A percentile compares a stretch with the other conserved stretches of the same genome.
Evolutionary conservation across 2,113 vertebrate species (phyloP).

Genomic region (Maylandia zebra): DNA sequence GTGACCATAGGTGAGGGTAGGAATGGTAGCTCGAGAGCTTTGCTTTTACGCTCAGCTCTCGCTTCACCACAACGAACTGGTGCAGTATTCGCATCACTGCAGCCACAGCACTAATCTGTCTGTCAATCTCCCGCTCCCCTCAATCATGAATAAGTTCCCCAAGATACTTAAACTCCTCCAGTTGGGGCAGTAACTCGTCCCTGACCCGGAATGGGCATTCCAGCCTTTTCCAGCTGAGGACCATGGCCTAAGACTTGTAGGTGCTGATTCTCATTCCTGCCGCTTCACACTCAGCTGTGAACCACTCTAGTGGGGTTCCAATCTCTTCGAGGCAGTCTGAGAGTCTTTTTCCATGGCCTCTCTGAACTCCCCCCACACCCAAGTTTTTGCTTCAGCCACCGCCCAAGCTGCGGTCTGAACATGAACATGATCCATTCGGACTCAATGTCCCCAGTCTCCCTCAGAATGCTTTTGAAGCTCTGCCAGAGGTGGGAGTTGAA

Average conservation of each 20-base stretch:
- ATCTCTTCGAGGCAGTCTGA: background rate
- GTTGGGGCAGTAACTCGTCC: rapidly evolving
- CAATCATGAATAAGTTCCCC: background rate
- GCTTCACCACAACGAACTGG: background rate
- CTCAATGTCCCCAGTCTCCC: background rate
- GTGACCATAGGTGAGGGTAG: background rate
- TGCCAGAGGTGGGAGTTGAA: background rate
- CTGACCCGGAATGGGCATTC: background rate
- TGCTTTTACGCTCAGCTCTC: background rate
- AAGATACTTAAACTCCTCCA: background rate
- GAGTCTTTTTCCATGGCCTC: background rate
- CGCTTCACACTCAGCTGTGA: background rate
- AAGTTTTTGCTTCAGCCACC: background rate
- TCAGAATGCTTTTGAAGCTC: background rate
- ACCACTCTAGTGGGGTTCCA: background rate
- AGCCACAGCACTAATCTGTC: background rate
- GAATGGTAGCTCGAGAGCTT: background rate
- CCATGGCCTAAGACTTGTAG: background rate
- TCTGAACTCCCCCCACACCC: background rate
- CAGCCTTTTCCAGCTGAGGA: background rate
- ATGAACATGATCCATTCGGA: background rate
- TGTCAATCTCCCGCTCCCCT: background rate
- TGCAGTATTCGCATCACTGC: background rate
- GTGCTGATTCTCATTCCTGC: background rate
- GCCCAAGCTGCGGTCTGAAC: background rate